Base-by-base conservation (phyloP, 2,888 invertebrate species). In the Cerastis rubricosa region DNA sequence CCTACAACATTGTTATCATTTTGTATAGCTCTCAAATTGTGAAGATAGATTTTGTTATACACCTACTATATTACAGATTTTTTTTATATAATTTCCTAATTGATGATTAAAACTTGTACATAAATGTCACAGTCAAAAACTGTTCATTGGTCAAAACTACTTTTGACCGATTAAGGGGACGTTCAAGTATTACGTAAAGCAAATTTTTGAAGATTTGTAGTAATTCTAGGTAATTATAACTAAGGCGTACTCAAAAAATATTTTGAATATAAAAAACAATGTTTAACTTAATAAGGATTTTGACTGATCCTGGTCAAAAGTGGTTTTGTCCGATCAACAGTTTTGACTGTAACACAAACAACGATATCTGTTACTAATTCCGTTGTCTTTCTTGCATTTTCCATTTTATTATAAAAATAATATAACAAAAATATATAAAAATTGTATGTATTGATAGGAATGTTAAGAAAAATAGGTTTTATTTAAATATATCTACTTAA, bases 401-500 rank as follows among this genome's bases (percentile, higher is more conserved):
- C 43, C 49, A 69, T 72, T 72, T 43, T 57, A 47, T 71, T 71
- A 71, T 57, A 65, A 66, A 43, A 45, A 70, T 51, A 82, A 43
- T 22, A 73, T 80, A 79, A 84, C 49, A 81, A 81, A 66, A 66
- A 72, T 40, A 49, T 61, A 70, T 68, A 51, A 45, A 76, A 29
- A 64, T 59, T 57, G 0, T 22, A 57, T 65, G 29, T 76, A 49
- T 57, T 11, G 8, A 59, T 73, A 85, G 83, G 83, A 83, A 83
- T 83, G 83, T 83, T 85, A 49, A 66, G 29, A 70, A 74, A 66
- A 70, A 77, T 40, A 65, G 40, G 65, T 69, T 64, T 19, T 45
- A 25, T 61, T 64, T 43, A 61, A 67, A 72, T 61, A 80, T 71
- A 49, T 65, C 77, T 84, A 79, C 74, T 73, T 87, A 78, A 61